Percentiles rank a stretch among this genome's conserved stretches.
Conservation (phyloP, 2,113 vertebrate genomes). For the Sialia sialis region DNA sequence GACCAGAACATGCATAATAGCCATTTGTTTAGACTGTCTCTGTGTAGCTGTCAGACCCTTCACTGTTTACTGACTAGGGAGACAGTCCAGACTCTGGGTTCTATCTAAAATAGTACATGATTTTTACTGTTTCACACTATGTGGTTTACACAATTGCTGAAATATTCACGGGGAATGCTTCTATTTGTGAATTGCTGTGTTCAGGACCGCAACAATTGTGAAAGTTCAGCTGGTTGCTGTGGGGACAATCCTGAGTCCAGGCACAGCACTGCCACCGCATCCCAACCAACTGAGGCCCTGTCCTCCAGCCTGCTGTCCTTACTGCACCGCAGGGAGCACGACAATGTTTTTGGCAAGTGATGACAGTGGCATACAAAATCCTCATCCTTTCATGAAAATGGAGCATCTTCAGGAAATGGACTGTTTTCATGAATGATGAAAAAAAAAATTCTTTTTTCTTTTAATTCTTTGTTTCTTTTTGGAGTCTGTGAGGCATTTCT, state of each 20-base stretch:
- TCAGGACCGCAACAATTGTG: neutral
- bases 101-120: neutral
- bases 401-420: neutral
- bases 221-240: neutral
- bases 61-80: neutral
- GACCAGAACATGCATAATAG: neutral
- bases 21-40: neutral
- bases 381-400: neutral
- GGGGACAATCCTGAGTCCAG: neutral
- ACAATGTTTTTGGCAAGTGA: neutral
- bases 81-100: neutral
- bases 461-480: neutral
- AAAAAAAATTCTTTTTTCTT: neutral
- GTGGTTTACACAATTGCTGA: neutral
- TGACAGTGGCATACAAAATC: neutral
- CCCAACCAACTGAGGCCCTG: neutral
- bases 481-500: neutral
- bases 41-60: neutral
- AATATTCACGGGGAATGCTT: neutral
- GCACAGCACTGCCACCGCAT: neutral
- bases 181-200: neutral
- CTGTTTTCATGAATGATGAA: neutral
- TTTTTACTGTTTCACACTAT: neutral
- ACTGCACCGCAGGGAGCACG: neutral
- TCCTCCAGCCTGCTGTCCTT: neutral